Conservation (phyloP, 2,797 vertebrate genomes). For the Lacerta agilis region DNA sequence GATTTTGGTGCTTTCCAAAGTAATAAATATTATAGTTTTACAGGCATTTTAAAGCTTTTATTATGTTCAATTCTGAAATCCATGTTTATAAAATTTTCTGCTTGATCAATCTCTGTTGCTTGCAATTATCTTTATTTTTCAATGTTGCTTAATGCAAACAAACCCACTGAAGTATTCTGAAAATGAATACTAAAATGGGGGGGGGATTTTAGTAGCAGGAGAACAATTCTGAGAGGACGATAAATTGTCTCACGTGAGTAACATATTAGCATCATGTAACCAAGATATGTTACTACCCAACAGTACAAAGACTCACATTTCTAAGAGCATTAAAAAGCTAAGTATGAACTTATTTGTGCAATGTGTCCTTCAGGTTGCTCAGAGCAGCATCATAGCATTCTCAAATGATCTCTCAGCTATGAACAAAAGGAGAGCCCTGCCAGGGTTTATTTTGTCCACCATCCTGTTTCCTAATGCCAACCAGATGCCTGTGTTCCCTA, state of each 20-base stretch:
- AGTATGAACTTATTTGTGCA: background rate
- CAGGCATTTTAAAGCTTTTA: background rate
- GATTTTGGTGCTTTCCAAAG: background rate
- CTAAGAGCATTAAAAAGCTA: background rate
- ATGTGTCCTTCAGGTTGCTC: background rate
- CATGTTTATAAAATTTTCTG: background rate
- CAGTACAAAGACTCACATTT: no score
- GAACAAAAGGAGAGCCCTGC: background rate
- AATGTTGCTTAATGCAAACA: background rate
- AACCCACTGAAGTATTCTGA: background rate
- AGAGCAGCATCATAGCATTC: background rate
- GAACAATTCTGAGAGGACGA: no score
- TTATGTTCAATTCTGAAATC: background rate
- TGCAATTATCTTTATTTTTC: background rate
- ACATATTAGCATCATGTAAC: no score
- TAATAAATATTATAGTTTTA: background rate
- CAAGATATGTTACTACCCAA: no score
- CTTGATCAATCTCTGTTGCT: background rate
- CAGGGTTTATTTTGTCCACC: no score
- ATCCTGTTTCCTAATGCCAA: no score
- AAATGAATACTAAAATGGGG: no score
- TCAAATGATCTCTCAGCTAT: background rate
- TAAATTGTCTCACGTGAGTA: no score
- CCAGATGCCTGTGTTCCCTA: no score
- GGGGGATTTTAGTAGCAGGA: no score